Conservation (phyloP, 2,797 vertebrate species). For the Ambastaia sidthimunki region DNA sequence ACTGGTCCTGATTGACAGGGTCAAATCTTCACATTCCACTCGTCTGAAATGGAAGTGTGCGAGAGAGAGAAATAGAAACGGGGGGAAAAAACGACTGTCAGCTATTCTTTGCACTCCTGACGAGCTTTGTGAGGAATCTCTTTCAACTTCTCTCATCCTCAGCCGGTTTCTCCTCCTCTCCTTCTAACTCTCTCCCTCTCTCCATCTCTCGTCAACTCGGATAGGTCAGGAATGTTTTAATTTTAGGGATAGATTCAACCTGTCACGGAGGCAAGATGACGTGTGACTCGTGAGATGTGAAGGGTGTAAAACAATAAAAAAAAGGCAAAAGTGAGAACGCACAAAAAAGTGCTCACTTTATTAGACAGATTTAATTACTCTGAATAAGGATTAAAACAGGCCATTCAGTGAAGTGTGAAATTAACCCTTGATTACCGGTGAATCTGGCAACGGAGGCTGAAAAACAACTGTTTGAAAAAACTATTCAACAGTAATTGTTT, state of each 20-base stretch:
- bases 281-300: constrained; percentile 91
- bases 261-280: constrained; percentile 90
- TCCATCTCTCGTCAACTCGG: constrained; percentile 85
- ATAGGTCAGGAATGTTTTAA: constrained; percentile 99
- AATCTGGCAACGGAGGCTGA: constrained; percentile 71
- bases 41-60: constrained; percentile 87
- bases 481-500: constrained; percentile 72
- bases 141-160: constrained; percentile 68
- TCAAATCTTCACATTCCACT: constrained; percentile 98
- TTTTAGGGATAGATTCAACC: constrained; percentile 98
- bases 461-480: constrained; percentile 71
- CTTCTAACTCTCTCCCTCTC: constrained; percentile 35
- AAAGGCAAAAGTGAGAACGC: constrained; percentile 75
- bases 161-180: constrained; percentile 27
- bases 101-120: constrained; percentile 80
- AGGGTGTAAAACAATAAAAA: constrained; percentile 92
- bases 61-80: constrained; percentile 69
- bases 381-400: constrained; percentile 98
- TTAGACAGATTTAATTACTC: constrained; percentile 99
- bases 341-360: constrained; percentile 93
- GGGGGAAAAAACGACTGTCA: constrained; percentile 76
- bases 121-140: constrained; percentile 55
- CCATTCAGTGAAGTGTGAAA: constrained; percentile 98
- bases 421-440: constrained; percentile 99
- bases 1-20: constrained; percentile 96